Base-by-base conservation (phyloP, 2,797 vertebrate species). In the Channa striata region DNA sequence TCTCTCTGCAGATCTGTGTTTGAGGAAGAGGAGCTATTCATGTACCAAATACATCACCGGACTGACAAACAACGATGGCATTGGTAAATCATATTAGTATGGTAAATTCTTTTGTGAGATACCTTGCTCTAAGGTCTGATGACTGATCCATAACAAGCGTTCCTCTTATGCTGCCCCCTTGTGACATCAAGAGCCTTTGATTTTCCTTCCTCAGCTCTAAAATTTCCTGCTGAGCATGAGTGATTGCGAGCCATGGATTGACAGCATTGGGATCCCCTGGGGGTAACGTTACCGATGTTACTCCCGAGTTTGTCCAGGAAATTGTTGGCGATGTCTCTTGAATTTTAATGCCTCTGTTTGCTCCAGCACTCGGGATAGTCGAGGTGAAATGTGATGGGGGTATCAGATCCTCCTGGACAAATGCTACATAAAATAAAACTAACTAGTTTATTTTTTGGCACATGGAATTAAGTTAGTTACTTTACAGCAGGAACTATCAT, bases 331-430 rank as follows among this genome's bases (percentile, higher is more conserved):
- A 21, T 14, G 78, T 57, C 19, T 30, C 59, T 57, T 60, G 46
- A 40, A 59, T 48, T 23, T 79, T 67, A 50, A 59, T n/a, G 14
- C 58, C 58, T 57, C 69, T 72, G 14, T 65, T 72, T 21, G 56
- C 40, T 59, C 53, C 80, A 40, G 66, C 6, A 58, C 80, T 37
- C 25, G 78, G 80, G 39, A 34, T 52, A 66, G 64, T 83, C 1
- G 77, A 68, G 57, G 82, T 47, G 56, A 94, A 95, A 83, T 94
- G 93, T 2, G 93, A 94, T 1, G 94, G 94, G 1, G 94, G 92
- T 43, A 94, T 84, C 33, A 95, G 84, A 46, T 86, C 74, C 44
- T 62, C 69, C 63, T 90, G 84, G n/a, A 56, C 48, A 23, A 46
- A 73, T 13, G 81, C 93, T 94, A 62, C 25, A 68, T 13, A 59